A percentile compares a stretch with the other conserved stretches of the same genome.
phyloP scores from a whole-genome alignment of 2,113 vertebrate genomes.

The Sturnus vulgaris region DNA sequence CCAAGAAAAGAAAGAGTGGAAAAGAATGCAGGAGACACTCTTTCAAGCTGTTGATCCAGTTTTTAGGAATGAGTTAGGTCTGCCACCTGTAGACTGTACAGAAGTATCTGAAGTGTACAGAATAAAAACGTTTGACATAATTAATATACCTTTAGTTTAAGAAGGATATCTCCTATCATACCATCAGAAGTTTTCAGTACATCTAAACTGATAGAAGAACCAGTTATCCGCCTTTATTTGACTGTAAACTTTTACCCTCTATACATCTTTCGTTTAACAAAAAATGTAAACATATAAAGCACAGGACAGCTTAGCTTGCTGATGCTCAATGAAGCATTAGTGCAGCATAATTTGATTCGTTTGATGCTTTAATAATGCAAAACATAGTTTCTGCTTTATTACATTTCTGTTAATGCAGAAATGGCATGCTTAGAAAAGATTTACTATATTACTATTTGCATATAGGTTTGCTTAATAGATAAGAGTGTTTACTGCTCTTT shows the following conservation, averaged over 20 bases:
- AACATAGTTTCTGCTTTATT: slow-evolving; percentile 49
- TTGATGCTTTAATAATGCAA: slow-evolving; percentile 56
- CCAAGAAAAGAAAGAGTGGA: not conserved
- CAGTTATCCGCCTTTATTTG: not conserved
- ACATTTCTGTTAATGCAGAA: slow-evolving; percentile 47
- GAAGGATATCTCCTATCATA: not conserved
- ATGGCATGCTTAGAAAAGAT: slow-evolving; percentile 43
- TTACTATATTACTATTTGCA: slow-evolving; percentile 50
- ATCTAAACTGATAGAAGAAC: not conserved
- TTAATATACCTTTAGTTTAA: not conserved
- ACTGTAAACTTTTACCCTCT: not conserved
- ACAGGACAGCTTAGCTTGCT: not conserved
- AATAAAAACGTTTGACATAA: not conserved
- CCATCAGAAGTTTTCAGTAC: not conserved
- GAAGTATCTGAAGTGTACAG: not conserved
- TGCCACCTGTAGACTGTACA: not conserved
- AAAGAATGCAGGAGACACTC: not conserved
- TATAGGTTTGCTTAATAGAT: slow-evolving; percentile 23
- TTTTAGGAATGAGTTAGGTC: not conserved
- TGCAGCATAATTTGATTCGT: slow-evolving; percentile 32
- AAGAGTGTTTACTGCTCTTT: not conserved
- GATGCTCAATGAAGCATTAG: slow-evolving; percentile 5
- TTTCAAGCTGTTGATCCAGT: not conserved
- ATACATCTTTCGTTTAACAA: not conserved
- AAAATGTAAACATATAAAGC: not conserved